Base-by-base conservation (phyloP, 2,113 vertebrate genomes). In the Herpailurus yagouaroundi region DNA sequence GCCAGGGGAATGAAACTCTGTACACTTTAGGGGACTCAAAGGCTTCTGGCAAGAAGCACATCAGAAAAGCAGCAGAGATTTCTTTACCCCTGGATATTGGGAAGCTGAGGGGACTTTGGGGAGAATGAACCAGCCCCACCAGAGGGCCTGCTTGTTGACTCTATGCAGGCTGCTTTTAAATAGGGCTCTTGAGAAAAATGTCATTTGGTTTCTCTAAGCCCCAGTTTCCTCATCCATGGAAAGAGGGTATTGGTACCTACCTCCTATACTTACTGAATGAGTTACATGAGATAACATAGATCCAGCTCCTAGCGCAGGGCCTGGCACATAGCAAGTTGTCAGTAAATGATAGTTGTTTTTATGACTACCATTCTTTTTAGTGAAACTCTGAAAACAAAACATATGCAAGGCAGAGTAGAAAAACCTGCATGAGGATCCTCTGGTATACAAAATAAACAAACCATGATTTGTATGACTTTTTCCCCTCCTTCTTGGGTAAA, bases 381-480 rank as follows among this genome's bases (percentile, higher is more conserved):
- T 96, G 57, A 98, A 94, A 98, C 95, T 7, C 77, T 55, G 3
- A 88, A 84, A 41, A 64, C n/a, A 97, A 96, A 71, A 68, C 31
- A 90, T 45, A 71, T 38, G 29, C 23, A 89, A 93, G 71, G 68
- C 71, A 89, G 74, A 97, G 85, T 57, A 74, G 97, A 94, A 98
- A 98, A 98, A 83, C 36, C 79, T 95, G 94, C 71, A 97, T 91
- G 97, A 97, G 68, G 41, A 64, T 74, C n/a, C 27, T 94, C 93
- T 74, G 48, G 85, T 91, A 91, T 97, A 95, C 96, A 98, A 98
- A 98, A 92, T 97, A 95, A 98, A 97, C 97, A 98, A 98, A 98
- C 89, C 92, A 36, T 63, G 25, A 98, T 98, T 98, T 98, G 97
- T 98, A 25, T 84, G 89, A 55, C 38, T 31, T 73, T 36, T n/a